These are phyloP conservation scores for Diploscapter pachys DNA, from an alignment of 1,140 invertebrate genomes.

Conservation along the genomic window DNA sequence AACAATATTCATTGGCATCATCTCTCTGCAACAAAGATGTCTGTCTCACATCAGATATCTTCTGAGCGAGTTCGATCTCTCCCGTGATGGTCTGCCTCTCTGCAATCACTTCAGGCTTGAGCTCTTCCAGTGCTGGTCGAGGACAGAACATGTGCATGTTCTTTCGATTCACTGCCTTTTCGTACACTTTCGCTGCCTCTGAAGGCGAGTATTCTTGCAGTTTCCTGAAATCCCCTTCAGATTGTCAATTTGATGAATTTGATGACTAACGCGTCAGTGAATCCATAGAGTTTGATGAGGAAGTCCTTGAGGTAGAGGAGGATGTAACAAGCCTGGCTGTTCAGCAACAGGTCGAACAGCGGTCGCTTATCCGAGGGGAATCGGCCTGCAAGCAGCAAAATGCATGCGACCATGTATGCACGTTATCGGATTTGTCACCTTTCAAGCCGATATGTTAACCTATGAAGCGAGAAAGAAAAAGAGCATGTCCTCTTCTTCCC, in stretches of 20 bases:
- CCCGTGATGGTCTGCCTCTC: conserved; percentile 30
- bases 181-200: conserved; percentile 88
- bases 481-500: no score
- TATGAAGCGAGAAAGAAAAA: no score
- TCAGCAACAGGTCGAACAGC: conserved; percentile 44
- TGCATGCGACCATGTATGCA: not conserved
- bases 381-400: conserved; percentile 35
- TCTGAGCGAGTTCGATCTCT: not conserved
- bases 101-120: conserved; percentile 28
- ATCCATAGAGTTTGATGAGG: conserved; percentile 49
- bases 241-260: no score
- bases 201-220: conserved; percentile 91
- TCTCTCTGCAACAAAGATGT: no score
- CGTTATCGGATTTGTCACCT: no score
- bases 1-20: no score
- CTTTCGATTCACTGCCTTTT: conserved; percentile 74
- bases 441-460: no score
- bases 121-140: conserved; percentile 43
- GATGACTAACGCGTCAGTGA: conserved; percentile 51
- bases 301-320: conserved; percentile 52
- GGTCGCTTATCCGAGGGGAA: conserved; percentile 43
- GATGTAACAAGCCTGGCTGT: conserved; percentile 54
- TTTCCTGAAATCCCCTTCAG: conserved; percentile 67
- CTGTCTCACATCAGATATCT: conserved; percentile 25
- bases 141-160: conserved; percentile 51